Percentiles rank a stretch among this genome's conserved stretches.
Evolutionary conservation across 2,797 vertebrate species (phyloP).

Genomic region (Saguinus oedipus): DNA sequence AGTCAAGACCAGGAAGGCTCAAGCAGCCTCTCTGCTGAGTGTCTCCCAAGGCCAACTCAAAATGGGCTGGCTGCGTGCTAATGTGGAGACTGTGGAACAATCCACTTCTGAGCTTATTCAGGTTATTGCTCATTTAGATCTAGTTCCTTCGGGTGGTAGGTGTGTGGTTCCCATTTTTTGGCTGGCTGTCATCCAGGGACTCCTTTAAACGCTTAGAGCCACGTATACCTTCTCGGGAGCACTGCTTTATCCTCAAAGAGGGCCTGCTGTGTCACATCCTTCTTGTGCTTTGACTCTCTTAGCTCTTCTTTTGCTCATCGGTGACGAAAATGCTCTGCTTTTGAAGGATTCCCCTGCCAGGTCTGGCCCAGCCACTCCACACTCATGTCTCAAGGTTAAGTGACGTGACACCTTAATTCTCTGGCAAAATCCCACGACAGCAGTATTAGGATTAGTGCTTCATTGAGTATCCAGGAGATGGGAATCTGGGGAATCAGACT

Average conservation of each 20-base stretch:
- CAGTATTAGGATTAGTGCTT: not conserved
- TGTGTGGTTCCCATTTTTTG: not conserved
- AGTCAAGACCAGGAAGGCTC: not conserved
- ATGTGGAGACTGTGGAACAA: not conserved
- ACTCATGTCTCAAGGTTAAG: not conserved
- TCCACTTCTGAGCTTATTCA: not conserved
- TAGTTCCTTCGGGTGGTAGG: not conserved
- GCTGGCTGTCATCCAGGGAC: not conserved
- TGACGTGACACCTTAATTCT: not conserved
- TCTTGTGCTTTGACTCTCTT: not conserved
- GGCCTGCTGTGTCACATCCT: not conserved
- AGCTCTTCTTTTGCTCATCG: not conserved
- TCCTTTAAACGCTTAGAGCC: not conserved
- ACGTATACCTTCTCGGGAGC: not conserved
- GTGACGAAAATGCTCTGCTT: not conserved
- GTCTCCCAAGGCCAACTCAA: too few relatives aligned
- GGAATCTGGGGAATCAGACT: not conserved
- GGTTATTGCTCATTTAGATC: too few relatives aligned
- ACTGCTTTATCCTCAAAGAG: not conserved
- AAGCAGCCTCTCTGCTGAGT: not conserved
- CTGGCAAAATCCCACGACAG: not conserved
- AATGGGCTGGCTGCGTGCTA: not conserved
- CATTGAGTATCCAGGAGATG: not conserved
- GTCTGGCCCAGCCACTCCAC: not conserved
- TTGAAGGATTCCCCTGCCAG: not conserved